phyloP scores from a whole-genome alignment of 2,888 invertebrate species.

The Nymphalis polychloros region DNA sequence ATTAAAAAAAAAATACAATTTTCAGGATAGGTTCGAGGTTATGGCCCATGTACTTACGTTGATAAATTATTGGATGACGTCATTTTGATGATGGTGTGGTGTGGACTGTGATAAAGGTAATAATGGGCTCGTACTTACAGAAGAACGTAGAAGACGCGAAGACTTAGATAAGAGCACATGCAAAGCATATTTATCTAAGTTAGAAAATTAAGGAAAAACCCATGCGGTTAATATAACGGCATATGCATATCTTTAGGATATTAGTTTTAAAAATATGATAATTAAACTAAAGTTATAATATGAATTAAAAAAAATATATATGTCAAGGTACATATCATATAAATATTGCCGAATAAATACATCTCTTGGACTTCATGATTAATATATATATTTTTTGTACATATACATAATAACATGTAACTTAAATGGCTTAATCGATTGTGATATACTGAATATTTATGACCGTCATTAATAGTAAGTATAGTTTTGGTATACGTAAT shows the following conservation, averaged over 20 bases:
- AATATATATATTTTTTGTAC: constrained; percentile 10
- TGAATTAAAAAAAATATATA: neutral
- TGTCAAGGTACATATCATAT: constrained; percentile 1
- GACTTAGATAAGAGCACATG: constrained; percentile 23
- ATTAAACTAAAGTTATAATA: constrained; percentile 8
- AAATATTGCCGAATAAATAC: neutral
- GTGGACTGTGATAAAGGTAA: constrained; percentile 7
- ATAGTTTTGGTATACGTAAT: constrained; percentile 34
- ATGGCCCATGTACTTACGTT: constrained; percentile 30
- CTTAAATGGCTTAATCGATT: constrained; percentile 29
- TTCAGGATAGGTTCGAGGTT: constrained; percentile 11
- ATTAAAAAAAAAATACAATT: constrained; percentile 19
- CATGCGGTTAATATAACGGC: constrained; percentile 29
- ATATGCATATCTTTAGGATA: constrained; percentile 14
- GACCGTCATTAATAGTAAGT: constrained; percentile 31
- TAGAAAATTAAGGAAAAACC: constrained; percentile 28
- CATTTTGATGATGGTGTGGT: neutral
- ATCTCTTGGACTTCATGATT: constrained; percentile 7
- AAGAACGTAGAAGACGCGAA: constrained; percentile 21
- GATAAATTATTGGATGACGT: constrained; percentile 11
- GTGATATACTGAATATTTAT: constrained; percentile 32
- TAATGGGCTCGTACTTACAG: constrained; percentile 31
- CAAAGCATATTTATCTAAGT: constrained; percentile 29
- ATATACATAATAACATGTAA: constrained; percentile 16
- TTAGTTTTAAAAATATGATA: constrained; percentile 13